Evolutionary conservation across 2,797 vertebrate species (phyloP).

Genomic region (Liasis olivaceus): DNA sequence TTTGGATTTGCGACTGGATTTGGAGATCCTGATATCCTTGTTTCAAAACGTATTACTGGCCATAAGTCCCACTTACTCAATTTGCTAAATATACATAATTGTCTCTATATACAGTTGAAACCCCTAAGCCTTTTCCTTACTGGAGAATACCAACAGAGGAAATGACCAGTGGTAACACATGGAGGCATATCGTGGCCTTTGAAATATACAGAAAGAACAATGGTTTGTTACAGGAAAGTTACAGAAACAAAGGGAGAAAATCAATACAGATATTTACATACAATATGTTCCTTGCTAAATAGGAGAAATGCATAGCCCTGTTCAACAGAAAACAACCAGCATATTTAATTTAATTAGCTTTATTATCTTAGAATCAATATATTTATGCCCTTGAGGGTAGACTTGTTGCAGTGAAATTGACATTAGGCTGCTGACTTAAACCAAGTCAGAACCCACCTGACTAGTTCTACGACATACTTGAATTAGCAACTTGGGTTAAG

Average conservation of each 20-base stretch:
- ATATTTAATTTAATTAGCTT: not conserved
- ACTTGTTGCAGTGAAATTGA: not conserved
- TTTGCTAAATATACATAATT: slow-evolving; percentile 86
- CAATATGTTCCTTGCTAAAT: slow-evolving; percentile 56
- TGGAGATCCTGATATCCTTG: slow-evolving; percentile 61
- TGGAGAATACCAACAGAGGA: slow-evolving; percentile 50
- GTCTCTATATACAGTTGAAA: slow-evolving; percentile 81
- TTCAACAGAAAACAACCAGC: slow-evolving; percentile 55
- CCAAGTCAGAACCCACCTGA: slow-evolving; percentile 16
- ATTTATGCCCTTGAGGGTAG: not conserved
- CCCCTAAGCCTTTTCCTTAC: slow-evolving; percentile 68
- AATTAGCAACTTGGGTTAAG: not conserved
- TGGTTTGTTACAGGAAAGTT: slow-evolving; percentile 61
- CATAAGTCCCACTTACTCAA: slow-evolving; percentile 87
- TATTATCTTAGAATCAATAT: not conserved
- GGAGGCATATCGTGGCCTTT: slow-evolving; percentile 53
- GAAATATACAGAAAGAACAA: slow-evolving; percentile 47
- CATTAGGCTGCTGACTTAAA: slow-evolving; percentile 52
- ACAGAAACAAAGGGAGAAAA: slow-evolving; percentile 59
- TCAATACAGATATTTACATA: slow-evolving; percentile 71
- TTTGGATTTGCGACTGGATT: slow-evolving; percentile 55
- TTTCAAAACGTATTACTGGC: slow-evolving; percentile 86
- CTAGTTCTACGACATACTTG: slow-evolving; percentile 11
- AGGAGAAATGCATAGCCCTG: slow-evolving; percentile 61
- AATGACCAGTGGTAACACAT: slow-evolving; percentile 52